A percentile compares a stretch with the other conserved stretches of the same genome.
phyloP scores from a whole-genome alignment of 2,113 vertebrate species.

The chimpanzee (Pan troglodytes) region NHGRI_mPanTro3-v2.1_pri NC_072408.2:32118001-32118500 shows the following conservation, averaged over 20 bases:
- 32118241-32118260: neutral
- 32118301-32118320: neutral
- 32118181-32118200: neutral
- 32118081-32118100: constrained; percentile 31
- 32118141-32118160: constrained; percentile 41
- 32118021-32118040: neutral
- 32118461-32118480: neutral
- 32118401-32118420: neutral
- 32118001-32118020: neutral
- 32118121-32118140: constrained; percentile 35
- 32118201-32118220: constrained; percentile 20
- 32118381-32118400: neutral
- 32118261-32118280: neutral
- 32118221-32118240: neutral
- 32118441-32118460: neutral
- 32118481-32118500: neutral
- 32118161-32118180: constrained; percentile 20
- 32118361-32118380: neutral
- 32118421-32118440: neutral
- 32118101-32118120: constrained; percentile 38
- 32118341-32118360: neutral
- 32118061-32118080: constrained; percentile 42
- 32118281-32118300: neutral
- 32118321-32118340: neutral
- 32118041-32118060: neutral